Base-by-base conservation (phyloP, 2,888 invertebrate genomes). In the Drosophila mimetica region DNA sequence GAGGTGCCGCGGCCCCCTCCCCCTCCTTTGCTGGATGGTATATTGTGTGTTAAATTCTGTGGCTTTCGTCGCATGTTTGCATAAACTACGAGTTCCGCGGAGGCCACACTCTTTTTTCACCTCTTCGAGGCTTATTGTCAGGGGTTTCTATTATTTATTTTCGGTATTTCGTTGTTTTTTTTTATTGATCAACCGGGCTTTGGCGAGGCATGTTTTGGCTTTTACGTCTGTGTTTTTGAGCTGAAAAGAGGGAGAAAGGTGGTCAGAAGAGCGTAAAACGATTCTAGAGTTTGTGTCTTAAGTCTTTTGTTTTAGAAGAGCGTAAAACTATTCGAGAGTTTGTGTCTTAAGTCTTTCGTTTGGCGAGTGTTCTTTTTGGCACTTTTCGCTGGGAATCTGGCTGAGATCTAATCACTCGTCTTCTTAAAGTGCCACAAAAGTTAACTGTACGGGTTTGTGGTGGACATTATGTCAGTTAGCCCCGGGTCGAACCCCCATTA, bases 61-160 rank as follows among this genome's bases (percentile, higher is more conserved):
- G 85, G 71, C 83, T 81, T 84, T 85, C 83, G 85, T 79, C 78
- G 83, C 84, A 85, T 84, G 75, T 79, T 79, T 76, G 82, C 82
- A 79, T 82, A 84, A 74, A 84, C 47, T 71, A 16, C 50, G 42
- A 36, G 32, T 50, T 51, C 37, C 32, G 39, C 54, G 39, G 30
- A 30, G 30, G 60, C 39, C 20, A 63, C 25, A 28, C 16, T 42
- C 36, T 34, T 51, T 51, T 30, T 32, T n/a, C n/a, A 36, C 36
- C 39, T 52, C 41, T 57, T 22, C 8, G 39, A 25, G 32, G 46
- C 18, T 47, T 72, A 48, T 61, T 71, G 47, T 54, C 55, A 50
- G 47, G 34, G 47, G 36, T 54, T 63, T 55, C 32, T 52, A 18
- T 58, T 44, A 41, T 58, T 69, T 50, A 51, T 65, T 54, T 52